phyloP scores from a whole-genome alignment of 2,797 vertebrate species.

The Pseudomugil gertrudae region DNA sequence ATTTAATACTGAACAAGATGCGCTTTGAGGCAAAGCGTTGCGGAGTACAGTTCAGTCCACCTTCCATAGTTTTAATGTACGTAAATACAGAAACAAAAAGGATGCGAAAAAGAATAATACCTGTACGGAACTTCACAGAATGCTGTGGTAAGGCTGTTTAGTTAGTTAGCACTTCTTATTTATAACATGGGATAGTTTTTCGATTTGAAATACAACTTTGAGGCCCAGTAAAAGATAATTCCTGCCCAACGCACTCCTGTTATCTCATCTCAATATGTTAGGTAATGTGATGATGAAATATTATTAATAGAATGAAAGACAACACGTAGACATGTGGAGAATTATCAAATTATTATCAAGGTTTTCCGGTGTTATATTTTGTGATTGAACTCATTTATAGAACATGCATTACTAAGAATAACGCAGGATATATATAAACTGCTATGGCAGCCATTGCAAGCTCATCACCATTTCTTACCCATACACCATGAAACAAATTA shows the following conservation, averaged over 20 bases:
- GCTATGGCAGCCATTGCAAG: neutral
- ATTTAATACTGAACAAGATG: slow-evolving; percentile 67
- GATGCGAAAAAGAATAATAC: slow-evolving; percentile 89
- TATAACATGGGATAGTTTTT: neutral
- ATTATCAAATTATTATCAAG: neutral
- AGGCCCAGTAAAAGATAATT: neutral
- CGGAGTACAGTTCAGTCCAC: slow-evolving; percentile 89
- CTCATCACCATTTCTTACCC: neutral
- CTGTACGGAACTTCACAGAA: slow-evolving; percentile 87
- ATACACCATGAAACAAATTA: too few relatives aligned
- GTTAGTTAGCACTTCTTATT: neutral
- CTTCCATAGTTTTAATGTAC: slow-evolving; percentile 89
- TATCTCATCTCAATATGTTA: neutral
- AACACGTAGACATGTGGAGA: neutral
- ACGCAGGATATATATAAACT: neutral
- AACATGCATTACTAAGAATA: neutral
- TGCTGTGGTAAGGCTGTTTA: slow-evolving; percentile 86
- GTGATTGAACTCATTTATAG: neutral
- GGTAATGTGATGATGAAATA: neutral
- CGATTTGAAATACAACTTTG: too few relatives aligned
- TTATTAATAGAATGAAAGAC: neutral
- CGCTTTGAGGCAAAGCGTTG: slow-evolving; percentile 86
- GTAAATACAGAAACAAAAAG: slow-evolving; percentile 74
- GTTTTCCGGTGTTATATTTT: too few relatives aligned
- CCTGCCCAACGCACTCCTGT: neutral